Percentiles rank a stretch among this genome's conserved stretches.
Evolutionary conservation across 2,888 invertebrate genomes (phyloP).

Genomic region (Plebejus melissa): DNA sequence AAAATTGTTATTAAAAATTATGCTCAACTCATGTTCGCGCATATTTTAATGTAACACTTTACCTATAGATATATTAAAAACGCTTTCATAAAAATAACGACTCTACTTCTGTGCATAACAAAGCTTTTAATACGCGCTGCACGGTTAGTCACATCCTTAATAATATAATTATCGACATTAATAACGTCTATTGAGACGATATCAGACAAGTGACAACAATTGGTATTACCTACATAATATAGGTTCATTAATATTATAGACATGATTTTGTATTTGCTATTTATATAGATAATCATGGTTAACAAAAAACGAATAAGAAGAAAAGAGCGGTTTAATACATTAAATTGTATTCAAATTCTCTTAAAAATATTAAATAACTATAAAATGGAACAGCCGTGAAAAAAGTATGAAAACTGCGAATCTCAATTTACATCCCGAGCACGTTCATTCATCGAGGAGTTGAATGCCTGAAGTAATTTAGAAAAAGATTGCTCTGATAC

Average conservation of each 20-base stretch:
- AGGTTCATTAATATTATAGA: background rate
- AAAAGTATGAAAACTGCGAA: background rate
- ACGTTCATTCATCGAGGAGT: background rate
- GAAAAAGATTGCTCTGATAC: constrained; percentile 14
- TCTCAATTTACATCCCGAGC: background rate
- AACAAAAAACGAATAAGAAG: background rate
- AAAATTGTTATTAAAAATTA: background rate
- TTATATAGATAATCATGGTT: background rate
- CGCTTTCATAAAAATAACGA: background rate
- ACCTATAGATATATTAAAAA: background rate
- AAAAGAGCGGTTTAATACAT: background rate
- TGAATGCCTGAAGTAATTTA: constrained; percentile 7
- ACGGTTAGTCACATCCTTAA: background rate
- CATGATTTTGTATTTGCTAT: background rate
- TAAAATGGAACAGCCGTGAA: background rate
- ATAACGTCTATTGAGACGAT: background rate
- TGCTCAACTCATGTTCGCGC: background rate
- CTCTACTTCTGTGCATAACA: background rate
- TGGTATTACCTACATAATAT: background rate
- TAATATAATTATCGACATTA: background rate
- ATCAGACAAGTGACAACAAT: background rate
- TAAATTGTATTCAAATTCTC: background rate
- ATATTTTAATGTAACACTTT: background rate
- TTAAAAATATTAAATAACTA: background rate
- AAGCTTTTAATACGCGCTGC: background rate